Evolutionary conservation across 2,797 vertebrate genomes (phyloP).

Genomic region (Pyrocephalus nanus): DNA sequence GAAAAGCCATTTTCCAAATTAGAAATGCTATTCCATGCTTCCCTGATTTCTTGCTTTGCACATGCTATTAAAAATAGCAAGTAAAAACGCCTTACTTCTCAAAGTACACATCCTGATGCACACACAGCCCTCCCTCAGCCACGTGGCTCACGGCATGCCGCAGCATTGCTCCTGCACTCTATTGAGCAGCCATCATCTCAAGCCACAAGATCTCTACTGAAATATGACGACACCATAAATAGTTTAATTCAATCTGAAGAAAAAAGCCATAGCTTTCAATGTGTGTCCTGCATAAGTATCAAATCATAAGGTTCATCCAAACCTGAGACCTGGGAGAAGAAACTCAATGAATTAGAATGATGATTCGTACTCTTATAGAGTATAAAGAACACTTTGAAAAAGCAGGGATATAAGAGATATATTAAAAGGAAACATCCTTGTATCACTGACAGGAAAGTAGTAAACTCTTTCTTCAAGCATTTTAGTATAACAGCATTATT

Average conservation of each 20-base stretch:
- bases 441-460: background rate
- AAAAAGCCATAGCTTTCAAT: background rate
- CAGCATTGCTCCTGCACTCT: background rate
- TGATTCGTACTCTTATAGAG: background rate
- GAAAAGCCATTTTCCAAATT: background rate
- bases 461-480: constrained; percentile 4
- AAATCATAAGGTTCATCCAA: background rate
- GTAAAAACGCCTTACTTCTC: constrained; percentile 3
- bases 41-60: constrained; percentile 13
- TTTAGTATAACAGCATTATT: background rate
- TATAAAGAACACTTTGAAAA: background rate
- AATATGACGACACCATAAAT: constrained; percentile 20
- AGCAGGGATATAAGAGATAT: background rate
- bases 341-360: constrained; percentile 3
- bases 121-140: background rate
- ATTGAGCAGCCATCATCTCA: background rate
- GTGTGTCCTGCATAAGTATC: background rate
- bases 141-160: background rate
- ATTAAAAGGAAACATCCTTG: background rate
- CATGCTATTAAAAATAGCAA: constrained; percentile 36
- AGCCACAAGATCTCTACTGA: constrained; percentile 19
- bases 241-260: constrained; percentile 18
- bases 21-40: constrained; percentile 18
- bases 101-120: background rate
- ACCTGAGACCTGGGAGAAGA: background rate